phyloP scores from a whole-genome alignment of 2,888 invertebrate genomes.

The Polyploca ridens region DNA sequence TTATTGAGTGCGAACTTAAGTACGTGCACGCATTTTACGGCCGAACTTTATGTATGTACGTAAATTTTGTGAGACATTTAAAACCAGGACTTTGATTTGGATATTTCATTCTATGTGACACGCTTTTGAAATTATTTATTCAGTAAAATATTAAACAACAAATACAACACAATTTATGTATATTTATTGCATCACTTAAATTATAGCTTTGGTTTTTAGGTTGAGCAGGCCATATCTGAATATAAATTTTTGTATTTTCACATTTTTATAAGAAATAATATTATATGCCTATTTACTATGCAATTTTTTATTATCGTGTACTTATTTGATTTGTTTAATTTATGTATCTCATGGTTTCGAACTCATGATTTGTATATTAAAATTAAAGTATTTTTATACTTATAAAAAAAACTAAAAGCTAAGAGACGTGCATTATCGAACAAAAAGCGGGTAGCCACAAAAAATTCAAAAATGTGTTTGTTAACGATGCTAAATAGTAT shows the following conservation, averaged over 20 bases:
- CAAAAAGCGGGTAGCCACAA: conserved; percentile 39
- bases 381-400: conserved; percentile 32
- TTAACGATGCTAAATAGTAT: conserved; percentile 59
- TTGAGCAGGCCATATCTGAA: neutral
- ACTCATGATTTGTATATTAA: neutral
- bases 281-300: neutral
- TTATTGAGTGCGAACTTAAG: neutral
- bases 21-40: neutral
- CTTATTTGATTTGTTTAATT: neutral
- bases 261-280: neutral
- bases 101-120: neutral
- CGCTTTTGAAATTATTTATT: neutral
- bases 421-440: conserved; percentile 65
- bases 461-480: conserved; percentile 38
- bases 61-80: neutral
- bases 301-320: neutral
- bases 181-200: neutral
- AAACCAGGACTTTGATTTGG: neutral
- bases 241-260: neutral
- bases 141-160: neutral
- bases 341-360: neutral
- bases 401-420: conserved; percentile 22
- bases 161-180: too few species aligned
- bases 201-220: neutral
- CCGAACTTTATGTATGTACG: neutral